phyloP scores from a whole-genome alignment of 2,797 vertebrate genomes.

The Molossus molossus region DNA sequence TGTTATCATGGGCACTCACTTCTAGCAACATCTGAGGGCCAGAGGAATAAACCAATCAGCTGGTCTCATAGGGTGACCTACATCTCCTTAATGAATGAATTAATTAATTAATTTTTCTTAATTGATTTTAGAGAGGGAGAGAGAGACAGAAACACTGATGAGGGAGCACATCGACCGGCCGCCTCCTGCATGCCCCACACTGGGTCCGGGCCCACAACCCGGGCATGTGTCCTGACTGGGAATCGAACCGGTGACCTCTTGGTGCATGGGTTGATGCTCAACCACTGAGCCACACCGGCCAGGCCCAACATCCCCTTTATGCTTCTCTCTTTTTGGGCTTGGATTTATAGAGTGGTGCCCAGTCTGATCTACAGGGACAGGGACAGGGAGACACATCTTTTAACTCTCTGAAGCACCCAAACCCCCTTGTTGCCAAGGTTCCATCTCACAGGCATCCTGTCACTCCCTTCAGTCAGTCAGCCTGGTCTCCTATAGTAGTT shows the following conservation, averaged over 20 bases:
- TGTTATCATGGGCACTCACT: background rate
- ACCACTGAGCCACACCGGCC: too few species aligned
- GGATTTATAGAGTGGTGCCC: background rate
- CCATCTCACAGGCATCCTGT: background rate
- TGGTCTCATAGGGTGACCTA: background rate
- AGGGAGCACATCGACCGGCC: too few species aligned
- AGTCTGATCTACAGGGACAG: background rate
- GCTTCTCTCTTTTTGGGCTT: background rate
- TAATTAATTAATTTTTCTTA: too few species aligned
- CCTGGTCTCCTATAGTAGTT: background rate
- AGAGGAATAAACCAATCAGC: background rate
- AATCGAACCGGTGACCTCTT: too few species aligned
- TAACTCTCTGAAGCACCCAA: background rate
- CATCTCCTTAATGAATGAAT: too few species aligned
- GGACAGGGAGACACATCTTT: background rate
- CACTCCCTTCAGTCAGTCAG: background rate
- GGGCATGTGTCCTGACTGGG: too few species aligned
- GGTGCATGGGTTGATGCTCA: too few species aligned
- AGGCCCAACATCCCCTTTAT: background rate
- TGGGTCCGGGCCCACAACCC: too few species aligned
- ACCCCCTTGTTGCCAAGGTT: background rate
- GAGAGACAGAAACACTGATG: too few species aligned
- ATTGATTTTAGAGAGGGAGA: too few species aligned
- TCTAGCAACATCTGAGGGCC: constrained; percentile 2
- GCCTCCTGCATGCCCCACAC: too few species aligned